Evolutionary conservation across 1,140 invertebrate genomes (phyloP), one percentile per base, ranked within the genome.

Genomic region (Apolygus lucorum): DNA sequence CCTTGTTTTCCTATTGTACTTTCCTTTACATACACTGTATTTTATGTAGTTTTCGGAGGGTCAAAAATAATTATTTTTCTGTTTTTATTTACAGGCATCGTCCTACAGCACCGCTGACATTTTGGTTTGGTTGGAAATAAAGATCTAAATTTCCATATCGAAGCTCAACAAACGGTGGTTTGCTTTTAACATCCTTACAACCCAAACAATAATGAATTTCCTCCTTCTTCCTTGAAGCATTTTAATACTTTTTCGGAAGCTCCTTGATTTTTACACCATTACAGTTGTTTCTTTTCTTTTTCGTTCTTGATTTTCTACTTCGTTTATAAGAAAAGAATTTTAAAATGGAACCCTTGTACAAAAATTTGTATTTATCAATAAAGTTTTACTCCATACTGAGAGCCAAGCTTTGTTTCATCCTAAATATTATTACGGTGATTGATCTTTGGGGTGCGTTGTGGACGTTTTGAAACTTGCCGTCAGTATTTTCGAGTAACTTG

Each of bases 51-150:
- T n/a, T n/a, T n/a, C n/a, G n/a, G n/a, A n/a, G n/a, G n/a, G n/a
- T n/a, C n/a, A n/a, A n/a, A n/a, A n/a, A n/a, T n/a, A n/a, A n/a
- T 70, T 71, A 68, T 76, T 75, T 78, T 74, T n/a, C 78, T 79
- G 74, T 79, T 79, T 81, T 74, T 81, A 79, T 81, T 82, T 82
- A 70, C 80, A 82, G 81, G 80, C 77, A 79, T 75, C 76, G 80
- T 76, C 78, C 75, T 77, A 73, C 76, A 69, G 78, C 76, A 77
- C 76, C 77, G 76, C 77, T 75, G 34, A 49, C 34, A 77, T 75
- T 25, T 26, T 22, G 62, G 62, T 63, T 26, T 63, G 78, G 79
- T 82, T 80, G 79, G 79, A 77, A 82, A 82, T 82, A 82, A 82
- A 82, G 81, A 77, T 82, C 76, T 78, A 78, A 79, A 81, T 80